These are phyloP conservation scores for Kobus ellipsiprymnus DNA, from an alignment of 2,113 vertebrate genomes.

Conservation along the genomic window DNA sequence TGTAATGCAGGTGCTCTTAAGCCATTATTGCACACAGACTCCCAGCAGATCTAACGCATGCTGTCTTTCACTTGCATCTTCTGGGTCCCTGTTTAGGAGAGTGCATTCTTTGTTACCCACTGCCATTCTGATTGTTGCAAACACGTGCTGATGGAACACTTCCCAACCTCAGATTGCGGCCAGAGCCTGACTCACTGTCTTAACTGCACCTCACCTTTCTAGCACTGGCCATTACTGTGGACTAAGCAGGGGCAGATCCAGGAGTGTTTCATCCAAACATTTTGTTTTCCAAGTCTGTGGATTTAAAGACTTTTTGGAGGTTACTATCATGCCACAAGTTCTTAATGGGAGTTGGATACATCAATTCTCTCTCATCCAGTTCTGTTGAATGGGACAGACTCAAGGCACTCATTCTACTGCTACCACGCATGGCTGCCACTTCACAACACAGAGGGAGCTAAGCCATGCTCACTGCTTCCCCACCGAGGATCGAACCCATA, in stretches of 20 bases:
- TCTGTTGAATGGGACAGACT: neutral
- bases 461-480: neutral
- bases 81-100: neutral
- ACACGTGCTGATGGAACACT: neutral
- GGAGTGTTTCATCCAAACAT: neutral
- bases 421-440: neutral
- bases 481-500: accelerated
- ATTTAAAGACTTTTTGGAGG: neutral
- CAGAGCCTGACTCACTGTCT: neutral
- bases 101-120: neutral
- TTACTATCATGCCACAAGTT: neutral
- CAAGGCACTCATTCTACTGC: neutral
- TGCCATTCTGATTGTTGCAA: neutral
- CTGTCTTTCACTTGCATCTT: neutral
- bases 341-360: neutral
- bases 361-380: neutral
- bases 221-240: neutral
- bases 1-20: neutral
- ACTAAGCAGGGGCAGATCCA: neutral
- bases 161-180: neutral
- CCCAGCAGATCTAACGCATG: neutral
- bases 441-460: neutral
- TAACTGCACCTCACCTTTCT: neutral
- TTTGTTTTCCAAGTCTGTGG: neutral
- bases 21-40: neutral